Conservation (phyloP, 2,113 vertebrate genomes). For the Xenopus borealis region DNA sequence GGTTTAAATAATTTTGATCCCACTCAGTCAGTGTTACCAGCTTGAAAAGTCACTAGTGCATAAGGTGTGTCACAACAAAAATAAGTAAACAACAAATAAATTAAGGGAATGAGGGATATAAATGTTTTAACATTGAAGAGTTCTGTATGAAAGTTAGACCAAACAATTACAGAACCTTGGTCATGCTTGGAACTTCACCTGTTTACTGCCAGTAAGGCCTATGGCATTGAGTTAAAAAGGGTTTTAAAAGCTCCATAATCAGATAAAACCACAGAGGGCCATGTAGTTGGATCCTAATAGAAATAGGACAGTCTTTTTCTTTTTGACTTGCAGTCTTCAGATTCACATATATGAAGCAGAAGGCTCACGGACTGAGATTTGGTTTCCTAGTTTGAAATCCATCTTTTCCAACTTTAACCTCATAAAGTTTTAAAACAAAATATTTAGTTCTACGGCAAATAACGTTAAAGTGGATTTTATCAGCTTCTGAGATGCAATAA, state of each 20-base stretch:
- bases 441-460: slow-evolving; percentile 75
- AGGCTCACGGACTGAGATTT: slow-evolving; percentile 76
- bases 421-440: slow-evolving; percentile 66
- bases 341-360: slow-evolving; percentile 66
- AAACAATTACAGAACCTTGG: slow-evolving; percentile 58
- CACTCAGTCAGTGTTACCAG: slow-evolving; percentile 67
- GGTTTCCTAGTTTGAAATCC: slow-evolving; percentile 74
- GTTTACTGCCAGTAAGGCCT: slow-evolving; percentile 75
- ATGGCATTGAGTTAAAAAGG: slow-evolving; percentile 66
- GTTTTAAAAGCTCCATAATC: slow-evolving; percentile 66
- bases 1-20: slow-evolving; percentile 51
- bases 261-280: slow-evolving; percentile 61
- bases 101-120: slow-evolving; percentile 48
- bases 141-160: slow-evolving; percentile 68
- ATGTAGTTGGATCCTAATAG: slow-evolving; percentile 54
- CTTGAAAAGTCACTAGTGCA: slow-evolving; percentile 75
- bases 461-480: slow-evolving; percentile 63
- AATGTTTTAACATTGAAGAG: slow-evolving; percentile 58
- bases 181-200: slow-evolving; percentile 67
- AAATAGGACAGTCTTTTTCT: slow-evolving; percentile 32
- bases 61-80: slow-evolving; percentile 71
- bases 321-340: slow-evolving; percentile 57
- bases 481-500: slow-evolving; percentile 66
- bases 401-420: slow-evolving; percentile 60
- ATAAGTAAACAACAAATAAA: slow-evolving; percentile 59